phyloP scores from a whole-genome alignment of 1,140 invertebrate species.

The Oryzaephilus surinamensis region DNA sequence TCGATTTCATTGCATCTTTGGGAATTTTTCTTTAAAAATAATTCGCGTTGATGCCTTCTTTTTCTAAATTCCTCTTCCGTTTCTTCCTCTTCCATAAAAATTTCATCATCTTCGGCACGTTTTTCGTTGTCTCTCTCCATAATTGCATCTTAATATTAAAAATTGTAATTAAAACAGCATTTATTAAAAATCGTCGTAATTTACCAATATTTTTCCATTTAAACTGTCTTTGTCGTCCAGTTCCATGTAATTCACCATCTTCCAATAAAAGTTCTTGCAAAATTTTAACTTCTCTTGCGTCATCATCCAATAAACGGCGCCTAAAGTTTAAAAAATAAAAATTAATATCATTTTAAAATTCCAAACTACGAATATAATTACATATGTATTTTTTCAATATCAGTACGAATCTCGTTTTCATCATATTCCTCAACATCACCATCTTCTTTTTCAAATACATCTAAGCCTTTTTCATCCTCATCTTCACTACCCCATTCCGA shows the following conservation, averaged over 20 bases:
- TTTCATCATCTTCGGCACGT: constrained; percentile 37
- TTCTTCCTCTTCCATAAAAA: constrained; percentile 48
- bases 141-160: constrained; percentile 12
- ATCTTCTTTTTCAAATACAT: constrained; percentile 7
- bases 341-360: constrained; percentile 2
- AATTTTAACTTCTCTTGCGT: constrained; percentile 64
- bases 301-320: constrained; percentile 67
- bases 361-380: constrained; percentile 29
- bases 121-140: constrained; percentile 25
- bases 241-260: constrained; percentile 74
- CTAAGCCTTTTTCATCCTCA: constrained; percentile 11
- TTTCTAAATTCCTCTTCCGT: constrained; percentile 59
- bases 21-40: constrained; percentile 44
- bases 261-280: constrained; percentile 75
- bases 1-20: constrained; percentile 14
- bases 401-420: constrained; percentile 48
- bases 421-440: constrained; percentile 54
- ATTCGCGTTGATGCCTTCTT: constrained; percentile 52
- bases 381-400: constrained; percentile 62
- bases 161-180: constrained; percentile 7
- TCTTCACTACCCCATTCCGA: constrained; percentile 52
- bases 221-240: constrained; percentile 63
- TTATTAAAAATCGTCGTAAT: constrained; percentile 1
- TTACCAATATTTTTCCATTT: constrained; percentile 69
- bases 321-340: constrained; percentile 38